These are phyloP conservation scores for Dione vanillae DNA, from an alignment of 2,888 invertebrate genomes.

Conservation along the genomic window DNA sequence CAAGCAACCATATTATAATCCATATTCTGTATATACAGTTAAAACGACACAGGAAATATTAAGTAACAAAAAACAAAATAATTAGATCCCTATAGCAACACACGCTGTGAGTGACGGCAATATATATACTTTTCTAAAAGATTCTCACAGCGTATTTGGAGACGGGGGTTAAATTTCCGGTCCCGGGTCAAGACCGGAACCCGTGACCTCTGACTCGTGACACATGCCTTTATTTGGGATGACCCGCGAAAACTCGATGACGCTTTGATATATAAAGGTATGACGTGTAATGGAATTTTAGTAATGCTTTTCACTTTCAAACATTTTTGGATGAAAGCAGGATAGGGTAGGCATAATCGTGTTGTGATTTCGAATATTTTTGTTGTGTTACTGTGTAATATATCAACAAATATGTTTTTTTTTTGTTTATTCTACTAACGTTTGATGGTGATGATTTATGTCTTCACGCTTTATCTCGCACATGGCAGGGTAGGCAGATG, in stretches of 20 bases:
- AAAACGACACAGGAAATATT: no score
- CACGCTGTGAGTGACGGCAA: constrained; percentile 33
- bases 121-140: constrained; percentile 46
- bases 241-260: constrained; percentile 38
- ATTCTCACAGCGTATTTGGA: constrained; percentile 47
- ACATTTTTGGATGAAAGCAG: neutral
- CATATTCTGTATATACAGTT: no score
- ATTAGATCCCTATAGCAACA: neutral
- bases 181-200: constrained; percentile 37
- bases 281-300: constrained; percentile 3
- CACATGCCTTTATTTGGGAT: constrained; percentile 44
- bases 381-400: no score
- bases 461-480: no score
- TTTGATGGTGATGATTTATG: no score
- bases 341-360: neutral
- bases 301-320: neutral
- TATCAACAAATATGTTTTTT: no score
- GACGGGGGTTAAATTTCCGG: constrained; percentile 51
- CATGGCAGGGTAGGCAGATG: no score
- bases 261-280: constrained; percentile 20
- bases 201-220: constrained; percentile 43
- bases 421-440: no score
- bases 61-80: neutral
- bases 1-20: no score
- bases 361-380: neutral